Conservation (phyloP, 92 coral and sea anemone genomes). For the Micromussa lordhowensis region DNA sequence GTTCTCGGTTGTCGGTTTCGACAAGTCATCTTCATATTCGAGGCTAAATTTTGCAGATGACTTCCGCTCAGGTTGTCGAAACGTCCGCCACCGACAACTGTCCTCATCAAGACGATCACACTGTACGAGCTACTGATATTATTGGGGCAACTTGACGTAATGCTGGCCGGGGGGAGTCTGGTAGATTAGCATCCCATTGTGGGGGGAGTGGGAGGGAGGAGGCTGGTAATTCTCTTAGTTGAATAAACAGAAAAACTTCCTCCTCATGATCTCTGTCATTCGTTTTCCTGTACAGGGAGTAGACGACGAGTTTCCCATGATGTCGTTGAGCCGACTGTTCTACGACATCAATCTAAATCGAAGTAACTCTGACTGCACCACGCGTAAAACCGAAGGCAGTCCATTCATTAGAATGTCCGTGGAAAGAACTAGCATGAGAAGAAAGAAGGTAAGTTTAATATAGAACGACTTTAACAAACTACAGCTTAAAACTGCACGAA, state of each 20-base stretch:
- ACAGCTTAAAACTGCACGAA: background rate
- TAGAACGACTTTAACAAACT: background rate
- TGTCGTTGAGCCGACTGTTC: constrained; percentile 67
- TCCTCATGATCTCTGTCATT: background rate
- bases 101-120: too few species aligned
- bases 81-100: too few species aligned
- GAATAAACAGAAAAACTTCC: background rate
- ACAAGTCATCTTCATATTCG: too few species aligned
- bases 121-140: too few species aligned
- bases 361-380: constrained; percentile 98
- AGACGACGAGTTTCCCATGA: constrained; percentile 77
- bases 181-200: background rate
- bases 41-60: background rate
- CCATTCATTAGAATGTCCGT: constrained; percentile 91
- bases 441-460: constrained; percentile 64
- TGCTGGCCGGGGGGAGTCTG: too few species aligned
- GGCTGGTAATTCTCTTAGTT: background rate
- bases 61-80: too few species aligned
- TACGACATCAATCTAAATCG: constrained; percentile 93
- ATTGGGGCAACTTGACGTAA: too few species aligned
- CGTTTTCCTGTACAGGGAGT: constrained; percentile 57
- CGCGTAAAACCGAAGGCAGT: constrained; percentile 87
- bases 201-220: background rate
- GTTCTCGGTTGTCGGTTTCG: too few species aligned
- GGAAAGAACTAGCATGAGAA: constrained; percentile 90